phyloP scores from a whole-genome alignment of 2,888 invertebrate species.

The Norana najaformis region DNA sequence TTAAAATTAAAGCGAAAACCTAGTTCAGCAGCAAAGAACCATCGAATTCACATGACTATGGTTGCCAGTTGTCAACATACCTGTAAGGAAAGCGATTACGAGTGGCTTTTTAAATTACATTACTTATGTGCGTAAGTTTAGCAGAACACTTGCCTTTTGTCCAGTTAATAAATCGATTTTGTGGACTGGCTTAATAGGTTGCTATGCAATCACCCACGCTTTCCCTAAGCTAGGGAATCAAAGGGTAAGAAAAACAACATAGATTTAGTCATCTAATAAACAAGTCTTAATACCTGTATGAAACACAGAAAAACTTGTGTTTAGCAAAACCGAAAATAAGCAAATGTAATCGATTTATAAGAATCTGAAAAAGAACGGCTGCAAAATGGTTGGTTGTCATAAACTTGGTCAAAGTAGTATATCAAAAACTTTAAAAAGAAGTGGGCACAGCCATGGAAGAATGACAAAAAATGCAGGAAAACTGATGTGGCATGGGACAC shows the following conservation, averaged over 20 bases:
- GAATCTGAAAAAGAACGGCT: not conserved
- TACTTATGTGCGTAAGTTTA: constrained; percentile 28
- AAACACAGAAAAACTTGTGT: constrained; percentile 9
- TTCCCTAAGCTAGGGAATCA: constrained; percentile 65
- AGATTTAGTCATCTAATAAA: constrained; percentile 22
- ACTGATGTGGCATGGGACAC: not conserved
- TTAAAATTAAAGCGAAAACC: not conserved
- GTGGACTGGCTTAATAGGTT: constrained; percentile 30
- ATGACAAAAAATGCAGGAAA: not conserved
- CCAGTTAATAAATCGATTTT: constrained; percentile 33
- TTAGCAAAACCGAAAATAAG: constrained; percentile 3
- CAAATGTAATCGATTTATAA: not conserved
- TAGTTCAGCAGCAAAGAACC: constrained; percentile 13
- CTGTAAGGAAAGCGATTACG: not conserved
- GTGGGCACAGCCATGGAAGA: not conserved
- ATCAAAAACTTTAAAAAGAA: not conserved
- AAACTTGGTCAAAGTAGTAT: not conserved
- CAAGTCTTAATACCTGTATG: constrained; percentile 18
- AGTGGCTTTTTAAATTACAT: constrained; percentile 10
- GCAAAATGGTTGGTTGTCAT: not conserved
- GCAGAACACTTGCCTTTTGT: constrained; percentile 40
- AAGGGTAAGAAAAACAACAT: constrained; percentile 63
- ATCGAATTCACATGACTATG: not conserved
- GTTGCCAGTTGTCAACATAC: not conserved
- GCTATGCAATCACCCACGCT: constrained; percentile 60